Percentiles rank a stretch among this genome's conserved stretches.
phyloP scores from a whole-genome alignment of 92 coral and sea anemone genomes.

The Virgularia gustaviana region DNA sequence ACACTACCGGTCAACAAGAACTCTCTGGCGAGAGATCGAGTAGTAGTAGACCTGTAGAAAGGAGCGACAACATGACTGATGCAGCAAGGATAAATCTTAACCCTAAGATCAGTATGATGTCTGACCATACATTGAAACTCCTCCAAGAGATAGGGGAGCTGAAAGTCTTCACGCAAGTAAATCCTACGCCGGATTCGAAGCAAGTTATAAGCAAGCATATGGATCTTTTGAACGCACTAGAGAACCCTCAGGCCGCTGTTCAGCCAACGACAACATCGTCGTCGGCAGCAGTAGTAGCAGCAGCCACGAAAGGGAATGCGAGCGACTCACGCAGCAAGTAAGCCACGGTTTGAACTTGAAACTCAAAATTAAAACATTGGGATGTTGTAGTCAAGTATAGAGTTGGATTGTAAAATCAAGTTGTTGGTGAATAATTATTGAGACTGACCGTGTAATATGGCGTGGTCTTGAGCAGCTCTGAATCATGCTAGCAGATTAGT shows the following conservation, averaged over 20 bases:
- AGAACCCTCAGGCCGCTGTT: constrained; percentile 63
- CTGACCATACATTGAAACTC: constrained; percentile 83
- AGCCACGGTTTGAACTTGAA: too few species aligned
- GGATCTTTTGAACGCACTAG: constrained; percentile 81
- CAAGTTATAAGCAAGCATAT: constrained; percentile 68
- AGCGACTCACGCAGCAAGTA: neutral
- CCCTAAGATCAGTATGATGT: constrained; percentile 88
- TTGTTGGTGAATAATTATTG: too few species aligned
- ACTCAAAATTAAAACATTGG: too few species aligned
- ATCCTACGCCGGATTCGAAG: constrained; percentile 66
- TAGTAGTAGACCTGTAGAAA: constrained; percentile 13
- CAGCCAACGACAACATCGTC: neutral
- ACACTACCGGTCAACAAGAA: constrained; percentile 34
- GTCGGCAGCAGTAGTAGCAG: too few species aligned
- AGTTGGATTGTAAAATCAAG: too few species aligned
- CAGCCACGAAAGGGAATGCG: neutral
- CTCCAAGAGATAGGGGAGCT: constrained; percentile 90
- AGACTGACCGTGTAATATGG: too few species aligned
- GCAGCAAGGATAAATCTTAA: constrained; percentile 24
- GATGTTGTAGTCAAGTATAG: too few species aligned
- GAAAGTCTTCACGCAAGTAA: constrained; percentile 72
- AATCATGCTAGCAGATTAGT: too few species aligned
- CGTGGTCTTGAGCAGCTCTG: too few species aligned
- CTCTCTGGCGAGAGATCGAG: constrained; percentile 31
- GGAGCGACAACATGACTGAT: too few species aligned